Percentiles rank a stretch among this genome's conserved stretches.
Evolutionary conservation across 1,140 invertebrate genomes (phyloP).

Genomic region (Heliconius eleuchia): DNA sequence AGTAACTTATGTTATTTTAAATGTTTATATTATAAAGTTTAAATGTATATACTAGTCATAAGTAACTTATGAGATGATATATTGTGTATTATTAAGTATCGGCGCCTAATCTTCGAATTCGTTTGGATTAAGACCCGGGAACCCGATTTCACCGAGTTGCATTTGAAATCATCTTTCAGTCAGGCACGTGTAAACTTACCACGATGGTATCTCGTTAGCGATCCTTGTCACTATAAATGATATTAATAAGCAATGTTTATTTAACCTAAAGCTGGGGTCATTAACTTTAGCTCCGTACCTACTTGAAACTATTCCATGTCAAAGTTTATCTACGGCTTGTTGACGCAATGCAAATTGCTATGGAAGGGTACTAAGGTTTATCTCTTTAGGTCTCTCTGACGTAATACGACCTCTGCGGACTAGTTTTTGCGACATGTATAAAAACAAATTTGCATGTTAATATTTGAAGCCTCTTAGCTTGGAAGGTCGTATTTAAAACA

Average conservation of each 20-base stretch:
- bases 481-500: background rate
- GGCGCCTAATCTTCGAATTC: too few relatives aligned
- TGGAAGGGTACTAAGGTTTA: constrained; percentile 34
- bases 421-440: constrained; percentile 28
- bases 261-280: constrained; percentile 15
- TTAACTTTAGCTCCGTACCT: constrained; percentile 13
- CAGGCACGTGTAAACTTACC: background rate
- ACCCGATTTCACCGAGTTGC: too few relatives aligned
- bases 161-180: too few relatives aligned
- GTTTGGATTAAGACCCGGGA: too few relatives aligned
- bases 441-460: constrained; percentile 11
- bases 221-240: background rate
- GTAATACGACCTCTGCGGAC: constrained; percentile 28
- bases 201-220: background rate
- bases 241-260: constrained; percentile 11
- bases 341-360: constrained; percentile 26
- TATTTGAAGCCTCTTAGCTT: constrained; percentile 8
- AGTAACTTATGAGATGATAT: too few relatives aligned
- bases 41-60: too few relatives aligned
- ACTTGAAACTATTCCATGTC: constrained; percentile 20
- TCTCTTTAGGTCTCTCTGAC: constrained; percentile 28
- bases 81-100: too few relatives aligned
- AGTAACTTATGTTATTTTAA: too few relatives aligned
- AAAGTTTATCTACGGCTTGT: constrained; percentile 29
- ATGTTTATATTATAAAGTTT: too few relatives aligned